Base-by-base conservation (phyloP, 64 coral and sea anemone genomes). In the Montipora sp. region DNA sequence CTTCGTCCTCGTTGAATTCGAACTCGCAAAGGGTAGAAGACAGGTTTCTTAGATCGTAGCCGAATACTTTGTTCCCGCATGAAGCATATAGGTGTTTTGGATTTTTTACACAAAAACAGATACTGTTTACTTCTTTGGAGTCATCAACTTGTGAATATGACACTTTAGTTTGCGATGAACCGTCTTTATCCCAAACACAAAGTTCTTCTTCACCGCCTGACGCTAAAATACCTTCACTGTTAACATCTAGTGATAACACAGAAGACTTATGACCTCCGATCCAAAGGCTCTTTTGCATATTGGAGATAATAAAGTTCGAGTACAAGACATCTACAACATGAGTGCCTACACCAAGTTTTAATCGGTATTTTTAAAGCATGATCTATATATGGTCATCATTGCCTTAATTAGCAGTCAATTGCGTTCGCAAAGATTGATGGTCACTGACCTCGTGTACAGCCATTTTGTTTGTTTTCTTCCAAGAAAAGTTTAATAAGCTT, bases 1-100 rank as follows among this genome's bases (percentile, higher is more conserved):
- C 94, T 90, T 99, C 98, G 61, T 99, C 98, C 48, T 80, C 87
- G 65, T 94, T 99, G 63, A 83, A 93, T n/a, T 94, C 83, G 74
- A 92, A 92, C 77, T 96, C 84, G 47, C 75, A 84, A 51, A 94
- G 47, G 66, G 94, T 47, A 45, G 48, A 89, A 36, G 82, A 84
- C 14, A 79, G 55, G 6, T 88, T 93, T 84, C 98, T 96, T 0
- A 89, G 74, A 79, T 99, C 98, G 89, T 92, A 99, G 36, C 87
- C 47, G 36, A 77, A 89, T 24, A 99, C 66, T 92, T 96, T 93
- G 4, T 59, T 99, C 63, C 89, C 92, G 27, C 83, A 87, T 16
- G 98, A 94, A 77, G 92, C 74, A 51, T 93, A 99, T 18, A 99
- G 59, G 13, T 81, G 89, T 66, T 99, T 78, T 16, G 88, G 48